These are phyloP conservation scores for Anoplius nigerrimus DNA, from an alignment of 2,888 invertebrate species.

Conservation along the genomic window DNA sequence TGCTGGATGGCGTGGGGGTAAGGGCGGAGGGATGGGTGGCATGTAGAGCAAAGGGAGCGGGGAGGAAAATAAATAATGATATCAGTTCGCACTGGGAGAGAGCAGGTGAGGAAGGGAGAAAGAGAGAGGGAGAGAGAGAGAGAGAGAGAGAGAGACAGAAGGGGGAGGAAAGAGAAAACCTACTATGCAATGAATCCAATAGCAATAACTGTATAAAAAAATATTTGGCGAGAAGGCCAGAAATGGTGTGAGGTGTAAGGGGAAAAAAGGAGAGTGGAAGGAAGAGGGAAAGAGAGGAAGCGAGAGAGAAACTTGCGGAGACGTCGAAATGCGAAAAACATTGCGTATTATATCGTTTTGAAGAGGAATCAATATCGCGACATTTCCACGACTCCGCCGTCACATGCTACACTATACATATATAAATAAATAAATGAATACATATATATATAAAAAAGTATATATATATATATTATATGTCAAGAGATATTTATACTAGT, in stretches of 20 bases:
- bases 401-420: conserved; percentile 66
- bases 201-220: conserved; percentile 68
- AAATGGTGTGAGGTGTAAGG: conserved; percentile 8
- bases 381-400: conserved; percentile 58
- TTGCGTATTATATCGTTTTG: conserved; percentile 36
- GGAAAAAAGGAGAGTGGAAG: conserved; percentile 27
- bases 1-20: neutral
- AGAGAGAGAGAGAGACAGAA: neutral
- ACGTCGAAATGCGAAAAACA: conserved; percentile 48
- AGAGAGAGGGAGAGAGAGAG: too few species aligned
- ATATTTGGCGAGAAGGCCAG: neutral
- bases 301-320: conserved; percentile 38
- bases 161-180: conserved; percentile 48
- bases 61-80: conserved; percentile 30
- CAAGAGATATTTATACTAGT: conserved; percentile 74
- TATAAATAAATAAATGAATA: conserved; percentile 56
- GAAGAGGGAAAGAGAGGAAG: conserved; percentile 11
- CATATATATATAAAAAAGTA: conserved; percentile 53
- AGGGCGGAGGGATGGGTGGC: neutral
- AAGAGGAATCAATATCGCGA: conserved; percentile 30
- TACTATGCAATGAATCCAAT: conserved; percentile 73
- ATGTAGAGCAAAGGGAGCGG: neutral
- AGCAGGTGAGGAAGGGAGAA: neutral
- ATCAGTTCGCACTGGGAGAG: conserved; percentile 45
- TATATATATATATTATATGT: conserved; percentile 64